Conservation (phyloP, 2,113 vertebrate genomes). For the Alces alces region DNA sequence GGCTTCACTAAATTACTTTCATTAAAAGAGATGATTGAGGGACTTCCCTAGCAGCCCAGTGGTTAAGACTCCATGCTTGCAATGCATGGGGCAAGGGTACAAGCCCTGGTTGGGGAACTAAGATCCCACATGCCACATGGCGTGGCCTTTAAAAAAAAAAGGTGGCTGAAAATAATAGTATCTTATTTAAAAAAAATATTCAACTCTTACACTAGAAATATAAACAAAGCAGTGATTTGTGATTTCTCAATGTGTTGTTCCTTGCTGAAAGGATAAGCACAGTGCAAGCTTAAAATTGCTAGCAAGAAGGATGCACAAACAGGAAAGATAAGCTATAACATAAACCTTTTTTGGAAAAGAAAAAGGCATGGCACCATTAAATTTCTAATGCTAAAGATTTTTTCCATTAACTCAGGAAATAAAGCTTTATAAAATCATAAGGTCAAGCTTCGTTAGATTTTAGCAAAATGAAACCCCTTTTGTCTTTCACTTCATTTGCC, state of each 20-base stretch:
- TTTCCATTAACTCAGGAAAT: background rate
- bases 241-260: conserved; percentile 45
- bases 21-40: background rate
- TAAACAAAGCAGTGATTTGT: conserved; percentile 38
- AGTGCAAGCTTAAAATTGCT: background rate
- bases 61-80: background rate
- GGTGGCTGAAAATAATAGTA: background rate
- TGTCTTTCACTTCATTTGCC: background rate
- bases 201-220: conserved; percentile 35
- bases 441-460: conserved; percentile 7
- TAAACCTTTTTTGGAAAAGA: background rate
- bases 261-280: background rate
- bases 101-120: background rate
- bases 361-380: background rate
- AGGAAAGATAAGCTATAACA: background rate
- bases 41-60: background rate
- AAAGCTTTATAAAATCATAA: background rate
- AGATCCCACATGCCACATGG: background rate
- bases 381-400: background rate
- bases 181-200: conserved; percentile 54
- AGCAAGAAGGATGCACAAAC: background rate
- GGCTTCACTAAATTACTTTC: background rate
- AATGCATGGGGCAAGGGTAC: background rate
- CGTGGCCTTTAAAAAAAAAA: background rate
- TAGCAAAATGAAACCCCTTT: background rate